Percentiles rank a stretch among this genome's conserved stretches.
Conservation (phyloP, 2,888 invertebrate species). For the Chrysolina oricalcia region DNA sequence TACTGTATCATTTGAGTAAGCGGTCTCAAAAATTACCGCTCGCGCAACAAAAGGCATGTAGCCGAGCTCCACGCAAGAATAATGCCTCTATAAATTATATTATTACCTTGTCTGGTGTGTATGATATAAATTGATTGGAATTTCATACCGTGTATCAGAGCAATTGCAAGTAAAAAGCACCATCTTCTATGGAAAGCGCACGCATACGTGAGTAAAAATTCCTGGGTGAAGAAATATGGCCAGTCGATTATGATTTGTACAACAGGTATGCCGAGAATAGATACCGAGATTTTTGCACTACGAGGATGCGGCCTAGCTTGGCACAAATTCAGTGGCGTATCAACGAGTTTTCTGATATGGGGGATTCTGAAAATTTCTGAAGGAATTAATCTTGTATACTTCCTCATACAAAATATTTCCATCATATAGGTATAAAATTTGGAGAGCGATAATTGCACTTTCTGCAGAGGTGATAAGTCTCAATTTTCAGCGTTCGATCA, state of each 20-base stretch:
- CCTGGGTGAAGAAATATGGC: slow-evolving; percentile 64
- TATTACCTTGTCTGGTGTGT: slow-evolving; percentile 72
- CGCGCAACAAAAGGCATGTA: slow-evolving; percentile 66
- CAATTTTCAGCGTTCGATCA: too few species aligned
- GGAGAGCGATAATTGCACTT: too few species aligned
- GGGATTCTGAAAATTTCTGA: neutral
- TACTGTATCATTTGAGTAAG: slow-evolving; percentile 57
- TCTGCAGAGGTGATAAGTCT: too few species aligned
- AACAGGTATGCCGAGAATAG: slow-evolving; percentile 57
- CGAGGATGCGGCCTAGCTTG: slow-evolving; percentile 37
- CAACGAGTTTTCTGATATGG: neutral
- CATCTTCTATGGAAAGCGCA: slow-evolving; percentile 66
- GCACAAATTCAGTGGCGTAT: slow-evolving; percentile 35
- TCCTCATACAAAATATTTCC: too few species aligned
- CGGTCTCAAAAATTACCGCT: slow-evolving; percentile 62
- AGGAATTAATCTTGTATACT: too few species aligned
- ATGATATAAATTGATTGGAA: slow-evolving; percentile 73
- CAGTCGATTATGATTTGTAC: slow-evolving; percentile 68
- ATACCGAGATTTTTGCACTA: slow-evolving; percentile 54
- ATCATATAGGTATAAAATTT: too few species aligned
- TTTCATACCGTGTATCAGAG: slow-evolving; percentile 70
- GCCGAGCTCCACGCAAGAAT: slow-evolving; percentile 62
- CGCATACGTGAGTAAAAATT: slow-evolving; percentile 66
- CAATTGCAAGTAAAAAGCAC: slow-evolving; percentile 69
- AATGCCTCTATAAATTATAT: slow-evolving; percentile 72